These are phyloP conservation scores for human DNA, from an alignment of 2,113 vertebrate species.

Conservation along the genomic window DNA sequence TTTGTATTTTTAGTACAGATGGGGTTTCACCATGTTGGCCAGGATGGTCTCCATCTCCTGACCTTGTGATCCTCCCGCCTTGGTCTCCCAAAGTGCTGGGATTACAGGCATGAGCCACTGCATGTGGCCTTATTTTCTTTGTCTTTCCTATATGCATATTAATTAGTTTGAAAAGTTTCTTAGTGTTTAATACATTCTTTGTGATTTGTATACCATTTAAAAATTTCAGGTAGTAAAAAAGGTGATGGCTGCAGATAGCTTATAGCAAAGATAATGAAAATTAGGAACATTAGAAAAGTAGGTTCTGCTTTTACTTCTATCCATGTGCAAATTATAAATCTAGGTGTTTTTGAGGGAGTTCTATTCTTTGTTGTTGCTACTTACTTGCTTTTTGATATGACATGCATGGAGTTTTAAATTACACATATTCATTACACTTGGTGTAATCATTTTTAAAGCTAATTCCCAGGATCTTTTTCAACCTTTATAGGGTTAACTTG, in stretches of 20 bases:
- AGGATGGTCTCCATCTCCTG: too few species aligned
- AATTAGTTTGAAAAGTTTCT: slow-evolving; percentile 31
- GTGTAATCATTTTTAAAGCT: slow-evolving; percentile 23
- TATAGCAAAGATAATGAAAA: not conserved
- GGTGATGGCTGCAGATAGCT: not conserved
- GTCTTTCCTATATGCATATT: not conserved
- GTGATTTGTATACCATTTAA: slow-evolving; percentile 4
- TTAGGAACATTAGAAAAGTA: not conserved
- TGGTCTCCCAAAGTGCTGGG: too few species aligned
- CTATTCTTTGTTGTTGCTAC: not conserved
- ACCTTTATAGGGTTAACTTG: not conserved
- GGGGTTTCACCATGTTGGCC: too few species aligned
- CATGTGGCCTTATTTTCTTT: not conserved
- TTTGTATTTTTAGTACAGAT: too few species aligned
- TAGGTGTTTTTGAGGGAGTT: not conserved
- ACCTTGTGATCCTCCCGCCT: too few species aligned
- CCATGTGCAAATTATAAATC: not conserved
- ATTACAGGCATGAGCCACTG: too few species aligned
- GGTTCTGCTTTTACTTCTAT: not conserved
- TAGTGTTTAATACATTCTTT: not conserved
- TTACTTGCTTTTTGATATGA: not conserved
- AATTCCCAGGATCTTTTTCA: slow-evolving; percentile 6
- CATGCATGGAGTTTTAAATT: slow-evolving; percentile 4
- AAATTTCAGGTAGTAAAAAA: slow-evolving; percentile 9
- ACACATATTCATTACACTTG: not conserved